These are phyloP conservation scores for Sternarchorhynchus goeldii DNA, from an alignment of 2,797 vertebrate species.

Conservation along the genomic window DNA sequence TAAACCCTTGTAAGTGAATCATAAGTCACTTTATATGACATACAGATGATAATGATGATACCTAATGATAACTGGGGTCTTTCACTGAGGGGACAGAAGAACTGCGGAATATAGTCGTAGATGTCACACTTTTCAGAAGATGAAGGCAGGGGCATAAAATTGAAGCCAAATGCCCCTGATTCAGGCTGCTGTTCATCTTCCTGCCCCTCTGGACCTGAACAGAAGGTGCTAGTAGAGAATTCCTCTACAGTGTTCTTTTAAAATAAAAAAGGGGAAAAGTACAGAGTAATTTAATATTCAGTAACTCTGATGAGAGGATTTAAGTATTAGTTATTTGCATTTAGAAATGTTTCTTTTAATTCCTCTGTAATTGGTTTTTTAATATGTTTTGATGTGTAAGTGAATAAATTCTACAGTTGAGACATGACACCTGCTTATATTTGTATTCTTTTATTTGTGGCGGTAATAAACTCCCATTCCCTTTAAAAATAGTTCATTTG, in stretches of 20 bases:
- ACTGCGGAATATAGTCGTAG: background rate
- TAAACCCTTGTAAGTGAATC: background rate
- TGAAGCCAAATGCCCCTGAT: background rate
- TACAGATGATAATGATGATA: background rate
- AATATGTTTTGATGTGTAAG: conserved; percentile 80
- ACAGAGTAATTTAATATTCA: conserved; percentile 28
- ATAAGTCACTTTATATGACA: background rate
- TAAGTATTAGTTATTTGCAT: conserved; percentile 51
- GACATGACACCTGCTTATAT: background rate
- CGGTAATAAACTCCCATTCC: background rate
- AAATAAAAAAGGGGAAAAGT: background rate
- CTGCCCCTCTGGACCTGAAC: background rate
- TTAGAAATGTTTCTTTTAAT: conserved; percentile 60
- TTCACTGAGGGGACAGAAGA: background rate
- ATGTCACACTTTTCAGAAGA: background rate
- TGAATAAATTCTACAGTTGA: conserved; percentile 69
- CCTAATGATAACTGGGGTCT: background rate
- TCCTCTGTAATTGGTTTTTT: conserved; percentile 70
- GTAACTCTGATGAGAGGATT: conserved; percentile 56
- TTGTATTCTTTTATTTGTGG: background rate
- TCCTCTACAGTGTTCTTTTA: background rate
- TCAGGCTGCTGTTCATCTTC: conserved; percentile 12
- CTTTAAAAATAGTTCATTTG: no score
- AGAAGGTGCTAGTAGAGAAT: background rate
- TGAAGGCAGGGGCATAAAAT: background rate